Evolutionary conservation across 2,888 invertebrate genomes (phyloP).

Genomic region (Aphidoletes aphidimyza): DNA sequence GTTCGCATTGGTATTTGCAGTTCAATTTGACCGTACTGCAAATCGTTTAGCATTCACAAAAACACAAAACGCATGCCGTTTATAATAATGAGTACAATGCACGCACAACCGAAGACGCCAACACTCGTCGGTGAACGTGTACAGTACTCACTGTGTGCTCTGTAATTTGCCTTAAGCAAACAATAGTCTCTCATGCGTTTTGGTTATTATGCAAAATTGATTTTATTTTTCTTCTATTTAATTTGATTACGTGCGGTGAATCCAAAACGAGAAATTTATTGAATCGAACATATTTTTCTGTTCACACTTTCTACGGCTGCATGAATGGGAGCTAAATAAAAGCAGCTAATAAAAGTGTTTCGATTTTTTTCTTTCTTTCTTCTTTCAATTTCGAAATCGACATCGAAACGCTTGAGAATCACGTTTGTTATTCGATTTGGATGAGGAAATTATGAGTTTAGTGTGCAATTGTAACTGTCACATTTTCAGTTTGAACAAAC

Average conservation of each 20-base stretch:
- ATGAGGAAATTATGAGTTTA: background rate
- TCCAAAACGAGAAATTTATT: background rate
- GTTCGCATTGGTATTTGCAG: background rate
- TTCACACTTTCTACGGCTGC: conserved; percentile 11
- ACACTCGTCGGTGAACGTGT: background rate
- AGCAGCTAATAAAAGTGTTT: too few species aligned
- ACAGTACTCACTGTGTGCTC: background rate
- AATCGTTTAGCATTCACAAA: background rate
- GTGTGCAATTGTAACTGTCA: conserved; percentile 25
- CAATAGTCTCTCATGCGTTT: background rate
- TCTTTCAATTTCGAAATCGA: background rate
- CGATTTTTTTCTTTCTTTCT: too few species aligned
- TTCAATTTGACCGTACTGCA: background rate
- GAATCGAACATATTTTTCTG: background rate
- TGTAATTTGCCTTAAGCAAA: background rate
- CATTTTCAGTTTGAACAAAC: background rate
- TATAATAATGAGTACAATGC: background rate
- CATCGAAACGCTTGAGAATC: background rate
- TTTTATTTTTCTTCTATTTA: background rate
- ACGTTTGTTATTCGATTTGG: background rate
- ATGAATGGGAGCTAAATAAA: background rate
- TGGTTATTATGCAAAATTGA: background rate
- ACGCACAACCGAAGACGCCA: background rate
- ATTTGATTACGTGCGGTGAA: conserved; percentile 32
- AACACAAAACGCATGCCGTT: background rate